phyloP scores from a whole-genome alignment of 2,113 vertebrate genomes.

The Callopanchax toddi region DNA sequence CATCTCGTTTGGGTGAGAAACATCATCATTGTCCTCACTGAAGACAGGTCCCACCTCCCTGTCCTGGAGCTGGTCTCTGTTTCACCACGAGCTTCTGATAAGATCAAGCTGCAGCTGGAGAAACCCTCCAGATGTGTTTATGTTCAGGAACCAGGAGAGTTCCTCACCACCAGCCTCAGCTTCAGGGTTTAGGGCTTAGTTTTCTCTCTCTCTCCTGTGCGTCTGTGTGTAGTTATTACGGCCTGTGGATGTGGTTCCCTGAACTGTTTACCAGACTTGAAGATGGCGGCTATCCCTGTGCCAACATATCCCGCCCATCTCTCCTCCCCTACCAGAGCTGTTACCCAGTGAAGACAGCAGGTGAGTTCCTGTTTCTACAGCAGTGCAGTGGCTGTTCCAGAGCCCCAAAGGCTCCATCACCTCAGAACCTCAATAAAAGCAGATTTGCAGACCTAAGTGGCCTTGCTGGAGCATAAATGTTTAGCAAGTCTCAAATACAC shows the following conservation, averaged over 20 bases:
- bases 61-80: neutral
- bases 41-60: neutral
- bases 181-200: no score
- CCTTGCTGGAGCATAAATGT: no score
- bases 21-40: neutral
- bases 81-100: no score
- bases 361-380: constrained; percentile 57
- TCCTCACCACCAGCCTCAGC: no score
- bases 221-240: constrained; percentile 72
- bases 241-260: constrained; percentile 84
- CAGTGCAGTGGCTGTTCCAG: no score
- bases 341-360: constrained; percentile 75
- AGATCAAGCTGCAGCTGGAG: neutral
- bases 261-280: constrained; percentile 74
- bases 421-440: no score
- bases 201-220: no score
- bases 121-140: no score
- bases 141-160: no score
- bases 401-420: no score
- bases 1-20: constrained; percentile 81
- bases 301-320: constrained; percentile 50
- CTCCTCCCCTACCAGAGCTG: constrained; percentile 63
- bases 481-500: no score
- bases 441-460: no score
- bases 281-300: constrained; percentile 72